Percentiles rank a stretch among this genome's conserved stretches.
Conservation (phyloP, 2,797 vertebrate species). For the Alcedo quadribrachys region DNA sequence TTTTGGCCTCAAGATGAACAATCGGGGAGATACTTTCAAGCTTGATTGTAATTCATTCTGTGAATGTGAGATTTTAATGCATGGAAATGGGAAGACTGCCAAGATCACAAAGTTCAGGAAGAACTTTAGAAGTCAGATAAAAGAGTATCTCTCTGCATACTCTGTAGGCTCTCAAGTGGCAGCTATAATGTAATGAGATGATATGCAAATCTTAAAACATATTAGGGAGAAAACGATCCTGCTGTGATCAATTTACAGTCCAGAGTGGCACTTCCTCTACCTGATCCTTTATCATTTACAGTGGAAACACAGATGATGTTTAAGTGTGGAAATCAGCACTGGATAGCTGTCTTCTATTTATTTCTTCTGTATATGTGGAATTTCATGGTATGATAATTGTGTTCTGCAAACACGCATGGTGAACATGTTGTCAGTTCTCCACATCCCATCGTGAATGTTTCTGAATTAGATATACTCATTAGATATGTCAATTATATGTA, state of each 20-base stretch:
- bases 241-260: conserved; percentile 28
- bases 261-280: not conserved
- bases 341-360: not conserved
- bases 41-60: conserved; percentile 42
- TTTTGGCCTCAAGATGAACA: conserved; percentile 27
- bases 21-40: conserved; percentile 14
- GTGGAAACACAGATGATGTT: not conserved
- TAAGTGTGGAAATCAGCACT: not conserved
- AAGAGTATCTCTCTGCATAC: not conserved
- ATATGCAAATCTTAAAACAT: conserved; percentile 42
- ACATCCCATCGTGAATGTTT: not conserved
- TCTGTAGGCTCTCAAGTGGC: not conserved
- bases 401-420: not conserved
- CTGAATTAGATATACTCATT: conserved; percentile 38
- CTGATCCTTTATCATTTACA: not conserved
- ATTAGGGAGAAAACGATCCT: conserved; percentile 35
- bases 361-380: not conserved
- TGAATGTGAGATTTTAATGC: conserved; percentile 42
- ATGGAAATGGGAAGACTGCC: conserved; percentile 34
- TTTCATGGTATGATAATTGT: not conserved
- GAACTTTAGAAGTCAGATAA: conserved; percentile 54
- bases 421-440: conserved; percentile 28
- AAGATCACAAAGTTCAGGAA: conserved; percentile 39
- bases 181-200: not conserved
- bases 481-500: conserved; percentile 25